Conservation (phyloP, 1,140 invertebrate genomes). For the Aphelinus certus region DNA sequence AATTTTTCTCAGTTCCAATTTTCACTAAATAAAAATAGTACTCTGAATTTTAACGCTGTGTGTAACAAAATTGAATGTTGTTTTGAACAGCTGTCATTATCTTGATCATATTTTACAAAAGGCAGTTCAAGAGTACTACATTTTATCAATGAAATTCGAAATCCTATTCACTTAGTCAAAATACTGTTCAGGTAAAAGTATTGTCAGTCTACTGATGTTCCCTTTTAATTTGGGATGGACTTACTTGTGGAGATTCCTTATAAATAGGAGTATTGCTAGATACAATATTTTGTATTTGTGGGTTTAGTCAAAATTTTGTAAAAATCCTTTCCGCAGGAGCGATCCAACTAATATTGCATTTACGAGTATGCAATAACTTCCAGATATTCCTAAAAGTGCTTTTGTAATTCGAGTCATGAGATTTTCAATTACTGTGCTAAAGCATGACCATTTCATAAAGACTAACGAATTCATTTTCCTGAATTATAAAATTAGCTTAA, state of each 20-base stretch:
- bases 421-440: slow-evolving; percentile 29
- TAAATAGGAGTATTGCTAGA: slow-evolving; percentile 13
- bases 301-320: slow-evolving; percentile 23
- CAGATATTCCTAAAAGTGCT: slow-evolving; percentile 5
- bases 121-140: slow-evolving; percentile 9
- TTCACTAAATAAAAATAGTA: no score
- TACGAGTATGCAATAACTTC: slow-evolving; percentile 21
- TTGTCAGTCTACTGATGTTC: slow-evolving; percentile 37
- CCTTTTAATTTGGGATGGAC: slow-evolving; percentile 18
- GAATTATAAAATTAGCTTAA: slow-evolving; percentile 32
- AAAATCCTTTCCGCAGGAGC: slow-evolving; percentile 33
- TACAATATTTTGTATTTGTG: slow-evolving; percentile 10
- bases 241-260: slow-evolving; percentile 26
- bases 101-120: background rate
- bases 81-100: no score
- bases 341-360: slow-evolving; percentile 36
- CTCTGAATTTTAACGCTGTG: no score
- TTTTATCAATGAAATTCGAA: slow-evolving; percentile 3
- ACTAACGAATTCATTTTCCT: slow-evolving; percentile 36
- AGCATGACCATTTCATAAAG: slow-evolving; percentile 30
- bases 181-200: slow-evolving; percentile 38
- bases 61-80: no score
- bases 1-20: no score
- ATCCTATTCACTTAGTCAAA: slow-evolving; percentile 25
- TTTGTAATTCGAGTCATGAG: background rate